A percentile compares a stretch with the other conserved stretches of the same genome.
These are phyloP conservation scores for Coregonus clupeaformis DNA, from an alignment of 2,113 vertebrate species.

Conservation along the genomic window DNA sequence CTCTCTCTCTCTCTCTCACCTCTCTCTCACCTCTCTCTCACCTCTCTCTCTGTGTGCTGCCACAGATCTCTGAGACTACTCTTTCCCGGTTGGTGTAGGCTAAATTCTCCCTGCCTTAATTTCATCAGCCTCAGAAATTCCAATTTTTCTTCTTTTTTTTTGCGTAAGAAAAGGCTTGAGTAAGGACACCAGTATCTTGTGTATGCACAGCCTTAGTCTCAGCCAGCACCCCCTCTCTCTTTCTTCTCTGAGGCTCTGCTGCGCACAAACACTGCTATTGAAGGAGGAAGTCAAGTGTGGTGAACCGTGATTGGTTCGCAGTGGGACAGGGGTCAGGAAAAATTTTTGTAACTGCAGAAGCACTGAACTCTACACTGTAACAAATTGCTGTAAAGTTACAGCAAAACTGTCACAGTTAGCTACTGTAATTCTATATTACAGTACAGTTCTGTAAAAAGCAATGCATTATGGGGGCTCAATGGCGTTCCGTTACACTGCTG, in stretches of 20 bases:
- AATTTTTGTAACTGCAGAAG: neutral
- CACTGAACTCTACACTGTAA: neutral
- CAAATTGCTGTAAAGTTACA: no score
- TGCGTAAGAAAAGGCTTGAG: constrained; percentile 23
- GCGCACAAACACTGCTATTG: constrained; percentile 32
- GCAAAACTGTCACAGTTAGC: no score
- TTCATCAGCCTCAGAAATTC: constrained; percentile 13
- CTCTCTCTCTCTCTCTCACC: no score
- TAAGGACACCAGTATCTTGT: constrained; percentile 28
- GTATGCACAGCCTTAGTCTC: constrained; percentile 19
- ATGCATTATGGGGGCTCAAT: no score
- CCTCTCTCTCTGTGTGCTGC: no score
- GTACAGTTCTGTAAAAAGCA: no score
- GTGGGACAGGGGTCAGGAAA: constrained; percentile 3
- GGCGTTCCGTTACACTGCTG: no score
- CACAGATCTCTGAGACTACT: neutral
- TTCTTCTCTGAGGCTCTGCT: constrained; percentile 8
- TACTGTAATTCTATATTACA: no score
- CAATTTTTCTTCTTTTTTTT: constrained; percentile 17
- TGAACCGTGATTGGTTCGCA: constrained; percentile 57
- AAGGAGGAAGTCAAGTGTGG: constrained; percentile 53
- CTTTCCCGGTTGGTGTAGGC: neutral
- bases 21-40: no score
- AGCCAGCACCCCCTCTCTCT: neutral
- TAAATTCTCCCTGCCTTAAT: constrained; percentile 3